Base-by-base conservation (phyloP, 1,140 invertebrate genomes). In the Bombus affinis region DNA sequence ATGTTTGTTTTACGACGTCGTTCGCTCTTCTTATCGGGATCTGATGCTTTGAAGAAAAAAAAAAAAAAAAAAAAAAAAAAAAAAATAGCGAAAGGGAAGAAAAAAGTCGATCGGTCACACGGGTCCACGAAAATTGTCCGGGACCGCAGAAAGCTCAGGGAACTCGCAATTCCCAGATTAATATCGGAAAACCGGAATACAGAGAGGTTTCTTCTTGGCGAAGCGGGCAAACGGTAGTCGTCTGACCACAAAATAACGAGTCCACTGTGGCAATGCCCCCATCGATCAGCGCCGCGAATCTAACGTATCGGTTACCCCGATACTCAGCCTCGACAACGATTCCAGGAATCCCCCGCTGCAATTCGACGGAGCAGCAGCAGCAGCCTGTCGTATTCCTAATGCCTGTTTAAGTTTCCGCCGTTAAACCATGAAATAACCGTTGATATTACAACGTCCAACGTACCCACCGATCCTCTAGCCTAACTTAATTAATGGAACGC, bases 101-200 rank as follows among this genome's bases (percentile, higher is more conserved):
- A n/a, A 62, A 62, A 62, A 12, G 0, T 10, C 59, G 28, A 62
- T 62, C 59, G 59, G 59, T 62, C 59, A 62, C 62, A 32, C 0
- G 2, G 62, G 13, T 32, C n/a, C 13, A 32, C n/a, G 65, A 32
- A n/a, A 73, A 62, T 62, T 81, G n/a, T n/a, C 37, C 6, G 0
- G 53, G 59, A 73, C 80, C 80, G 22, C 80, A 81, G 80, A 9
- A 39, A 39, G 12, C 68, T 22, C 9, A 28, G n/a, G 32, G 4
- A 62, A 28, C 42, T 66, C 62, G 35, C 47, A 32, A 72, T 59
- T 44, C 80, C 32, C 42, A 39, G 78, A 80, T 80, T 80, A 80
- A 80, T 80, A 80, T 80, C 32, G 65, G 78, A 70, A 70, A 80
- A 80, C 12, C 42, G 59, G 39, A 80, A 37, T 47, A 25, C 65